A percentile compares a stretch with the other conserved stretches of the same genome.
Evolutionary conservation across 2,888 invertebrate species (phyloP).

Genomic region (Timema cristinae): DNA sequence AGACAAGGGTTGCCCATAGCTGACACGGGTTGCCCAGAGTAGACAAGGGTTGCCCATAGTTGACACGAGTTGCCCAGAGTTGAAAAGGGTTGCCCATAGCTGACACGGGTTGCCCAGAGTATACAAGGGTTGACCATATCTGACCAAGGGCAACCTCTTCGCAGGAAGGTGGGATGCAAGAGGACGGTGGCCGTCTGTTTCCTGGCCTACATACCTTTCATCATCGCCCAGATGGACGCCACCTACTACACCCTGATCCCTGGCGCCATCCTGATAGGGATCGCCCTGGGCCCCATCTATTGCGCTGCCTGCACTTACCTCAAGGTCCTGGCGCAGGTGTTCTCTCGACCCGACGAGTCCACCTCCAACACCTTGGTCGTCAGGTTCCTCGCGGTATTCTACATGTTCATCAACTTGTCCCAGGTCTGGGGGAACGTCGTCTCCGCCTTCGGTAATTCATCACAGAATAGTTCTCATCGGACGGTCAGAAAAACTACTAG

Average conservation of each 20-base stretch:
- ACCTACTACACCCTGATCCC: slow-evolving; percentile 59
- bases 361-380: background rate
- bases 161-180: slow-evolving; percentile 61
- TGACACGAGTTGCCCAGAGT: no score
- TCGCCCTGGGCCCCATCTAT: slow-evolving; percentile 54
- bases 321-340: background rate
- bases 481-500: no score
- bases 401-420: slow-evolving; percentile 4
- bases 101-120: no score
- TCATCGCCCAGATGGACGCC: slow-evolving; percentile 63
- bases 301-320: slow-evolving; percentile 3
- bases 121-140: no score
- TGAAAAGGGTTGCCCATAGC: no score
- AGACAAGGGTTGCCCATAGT: no score
- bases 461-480: no score
- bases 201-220: slow-evolving; percentile 62
- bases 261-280: slow-evolving; percentile 59
- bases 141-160: slow-evolving; percentile 31
- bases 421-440: slow-evolving; percentile 14
- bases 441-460: slow-evolving; percentile 5
- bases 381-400: slow-evolving; percentile 1
- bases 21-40: no score
- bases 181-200: slow-evolving; percentile 63
- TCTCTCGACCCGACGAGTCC: background rate
- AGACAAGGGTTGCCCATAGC: no score